phyloP scores from a whole-genome alignment of 2,113 vertebrate species.

The Phocoena phocoena region DNA sequence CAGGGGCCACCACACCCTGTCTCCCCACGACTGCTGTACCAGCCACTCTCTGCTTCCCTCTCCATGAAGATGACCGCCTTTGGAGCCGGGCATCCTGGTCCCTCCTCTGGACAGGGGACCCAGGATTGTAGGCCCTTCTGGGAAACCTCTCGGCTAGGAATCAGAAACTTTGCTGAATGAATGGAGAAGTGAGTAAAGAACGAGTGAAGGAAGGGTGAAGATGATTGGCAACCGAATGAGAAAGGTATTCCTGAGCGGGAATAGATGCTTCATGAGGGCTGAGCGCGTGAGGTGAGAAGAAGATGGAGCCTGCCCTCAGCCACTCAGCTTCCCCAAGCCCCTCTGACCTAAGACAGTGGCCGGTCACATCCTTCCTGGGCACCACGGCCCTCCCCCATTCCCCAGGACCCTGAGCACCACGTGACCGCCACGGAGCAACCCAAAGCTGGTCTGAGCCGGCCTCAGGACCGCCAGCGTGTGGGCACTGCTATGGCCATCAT shows the following conservation, averaged over 20 bases:
- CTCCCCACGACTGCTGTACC: accelerated
- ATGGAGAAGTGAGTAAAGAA: not conserved
- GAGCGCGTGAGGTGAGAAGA: not conserved
- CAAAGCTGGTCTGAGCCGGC: not conserved
- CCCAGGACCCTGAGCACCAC: not conserved
- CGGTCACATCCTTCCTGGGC: not conserved
- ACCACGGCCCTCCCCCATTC: too few species aligned
- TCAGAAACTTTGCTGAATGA: not conserved
- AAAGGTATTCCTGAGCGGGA: not conserved
- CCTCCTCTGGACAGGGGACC: not conserved
- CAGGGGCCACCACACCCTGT: accelerated
- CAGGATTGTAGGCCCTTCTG: not conserved
- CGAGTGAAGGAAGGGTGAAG: not conserved
- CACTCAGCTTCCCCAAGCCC: not conserved
- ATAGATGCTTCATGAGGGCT: not conserved
- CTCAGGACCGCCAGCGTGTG: accelerated
- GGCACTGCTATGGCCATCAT: accelerated
- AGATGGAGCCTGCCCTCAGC: not conserved
- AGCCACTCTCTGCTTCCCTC: too few species aligned
- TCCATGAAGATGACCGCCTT: too few species aligned
- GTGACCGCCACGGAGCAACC: too few species aligned
- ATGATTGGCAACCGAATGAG: too few species aligned
- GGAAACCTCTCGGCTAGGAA: not conserved
- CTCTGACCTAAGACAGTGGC: not conserved
- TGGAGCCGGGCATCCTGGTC: not conserved